phyloP scores from a whole-genome alignment of 2,888 invertebrate genomes.

The Ichneumon xanthorius region DNA sequence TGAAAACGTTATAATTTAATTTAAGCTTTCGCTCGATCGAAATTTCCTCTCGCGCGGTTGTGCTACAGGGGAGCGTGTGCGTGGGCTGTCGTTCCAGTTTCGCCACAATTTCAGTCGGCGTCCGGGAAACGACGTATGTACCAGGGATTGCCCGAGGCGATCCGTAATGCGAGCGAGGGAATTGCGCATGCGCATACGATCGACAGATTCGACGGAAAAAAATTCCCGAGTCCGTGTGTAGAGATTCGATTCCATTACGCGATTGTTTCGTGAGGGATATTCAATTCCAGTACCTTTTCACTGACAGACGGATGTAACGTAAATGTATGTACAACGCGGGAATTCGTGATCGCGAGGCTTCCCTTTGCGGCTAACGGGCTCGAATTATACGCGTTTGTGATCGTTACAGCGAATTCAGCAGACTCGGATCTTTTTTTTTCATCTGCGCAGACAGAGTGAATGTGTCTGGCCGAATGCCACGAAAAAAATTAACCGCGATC shows the following conservation, averaged over 20 bases:
- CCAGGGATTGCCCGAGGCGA: slow-evolving; percentile 5
- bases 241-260: slow-evolving; percentile 15
- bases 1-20: slow-evolving; percentile 6
- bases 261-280: slow-evolving; percentile 11
- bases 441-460: neutral
- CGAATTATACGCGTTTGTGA: neutral
- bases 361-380: neutral
- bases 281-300: neutral
- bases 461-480: neutral
- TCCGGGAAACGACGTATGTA: slow-evolving; percentile 9
- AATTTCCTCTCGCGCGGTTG: neutral
- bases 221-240: neutral
- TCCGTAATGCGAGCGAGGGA: neutral
- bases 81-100: slow-evolving; percentile 15
- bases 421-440: neutral
- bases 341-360: neutral
- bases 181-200: slow-evolving; percentile 9
- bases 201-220: slow-evolving; percentile 1
- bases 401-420: slow-evolving; percentile 3
- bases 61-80: neutral
- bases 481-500: neutral
- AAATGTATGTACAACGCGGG: neutral
- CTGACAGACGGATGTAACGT: neutral
- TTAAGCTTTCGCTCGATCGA: slow-evolving; percentile 16
- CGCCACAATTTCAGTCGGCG: slow-evolving; percentile 1